Base-by-base conservation (phyloP, 2,888 invertebrate species). In the Galerucella calmariensis region DNA sequence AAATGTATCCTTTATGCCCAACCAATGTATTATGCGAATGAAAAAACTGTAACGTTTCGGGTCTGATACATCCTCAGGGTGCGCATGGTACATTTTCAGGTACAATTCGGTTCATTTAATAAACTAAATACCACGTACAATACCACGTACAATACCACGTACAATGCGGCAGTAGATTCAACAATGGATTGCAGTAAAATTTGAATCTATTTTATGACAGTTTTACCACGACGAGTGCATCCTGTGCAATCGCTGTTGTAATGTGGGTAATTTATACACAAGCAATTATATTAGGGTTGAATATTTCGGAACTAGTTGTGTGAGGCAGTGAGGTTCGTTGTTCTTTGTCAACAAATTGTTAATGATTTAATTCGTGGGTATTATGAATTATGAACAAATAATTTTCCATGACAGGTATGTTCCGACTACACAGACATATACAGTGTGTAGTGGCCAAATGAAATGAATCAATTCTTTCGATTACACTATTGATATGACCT, bases 131-230 rank as follows among this genome's bases (percentile, higher is more conserved):
- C 48, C 20, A 20, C 48, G 51, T 66, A 48, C 65, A 66, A 48
- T 24, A n/a, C n/a, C n/a, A n/a, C n/a, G n/a, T n/a, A n/a, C n/a
- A 66, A 66, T 66, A 48, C 48, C 20, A 20, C 48, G 51, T 66
- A 48, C 65, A 66, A 48, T 24, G 65, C 20, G n/a, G 65, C 48
- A 66, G 48, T 66, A 14, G 48, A 66, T 66, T 48, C 10, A 66
- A 66, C 63, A 63, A 63, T 44, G 44, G 63, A 41, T 41, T 65
- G 65, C 24, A 66, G 65, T 14, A 24, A 46, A 66, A 51, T 66
- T 66, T 66, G 11, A 66, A 66, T 66, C 24, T 48, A 66, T 66
- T 66, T 66, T 66, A 66, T 66, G 48, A 66, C 65, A 16, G 65
- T 66, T 66, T 66, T 48, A 66, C 51, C 24, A 27, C 63, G 44